These are phyloP conservation scores for Mola mola DNA, from an alignment of 2,113 vertebrate species.

Conservation along the genomic window DNA sequence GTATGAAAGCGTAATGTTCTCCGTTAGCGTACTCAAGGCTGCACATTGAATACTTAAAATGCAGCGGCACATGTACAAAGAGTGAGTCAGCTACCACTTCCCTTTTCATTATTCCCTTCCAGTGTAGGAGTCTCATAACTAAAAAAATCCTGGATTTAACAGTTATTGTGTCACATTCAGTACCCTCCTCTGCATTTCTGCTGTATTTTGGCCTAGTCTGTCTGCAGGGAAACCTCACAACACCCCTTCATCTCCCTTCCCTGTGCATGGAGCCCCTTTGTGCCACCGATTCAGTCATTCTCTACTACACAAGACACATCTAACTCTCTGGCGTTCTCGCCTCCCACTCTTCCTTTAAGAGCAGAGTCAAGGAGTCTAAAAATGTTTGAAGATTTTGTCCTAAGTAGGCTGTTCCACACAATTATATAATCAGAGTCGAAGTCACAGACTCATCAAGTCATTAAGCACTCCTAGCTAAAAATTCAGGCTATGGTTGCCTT, in stretches of 20 bases:
- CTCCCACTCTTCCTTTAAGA: constrained; percentile 22
- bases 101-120: constrained; percentile 50
- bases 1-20: constrained; percentile 25
- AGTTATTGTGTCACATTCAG: constrained; percentile 15
- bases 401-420: constrained; percentile 31
- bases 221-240: constrained; percentile 38
- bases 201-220: constrained; percentile 17
- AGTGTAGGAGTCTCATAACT: constrained; percentile 36
- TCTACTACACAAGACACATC: constrained; percentile 27
- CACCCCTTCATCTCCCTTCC: neutral
- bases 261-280: constrained; percentile 15
- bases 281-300: constrained; percentile 48
- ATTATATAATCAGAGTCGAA: constrained; percentile 17
- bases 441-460: constrained; percentile 1
- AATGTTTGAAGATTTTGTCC: constrained; percentile 23
- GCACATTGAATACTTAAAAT: constrained; percentile 52
- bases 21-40: constrained; percentile 56
- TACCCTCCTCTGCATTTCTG: constrained; percentile 29
- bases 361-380: constrained; percentile 1
- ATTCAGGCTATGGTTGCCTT: constrained; percentile 1
- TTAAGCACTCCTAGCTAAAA: neutral
- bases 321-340: constrained; percentile 1
- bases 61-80: constrained; percentile 22
- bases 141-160: constrained; percentile 20
- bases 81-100: constrained; percentile 40